Evolutionary conservation across 2,113 vertebrate genomes (phyloP), one percentile per base, ranked within the genome.

Genomic region (Romanogobio albipinnatus): DNA sequence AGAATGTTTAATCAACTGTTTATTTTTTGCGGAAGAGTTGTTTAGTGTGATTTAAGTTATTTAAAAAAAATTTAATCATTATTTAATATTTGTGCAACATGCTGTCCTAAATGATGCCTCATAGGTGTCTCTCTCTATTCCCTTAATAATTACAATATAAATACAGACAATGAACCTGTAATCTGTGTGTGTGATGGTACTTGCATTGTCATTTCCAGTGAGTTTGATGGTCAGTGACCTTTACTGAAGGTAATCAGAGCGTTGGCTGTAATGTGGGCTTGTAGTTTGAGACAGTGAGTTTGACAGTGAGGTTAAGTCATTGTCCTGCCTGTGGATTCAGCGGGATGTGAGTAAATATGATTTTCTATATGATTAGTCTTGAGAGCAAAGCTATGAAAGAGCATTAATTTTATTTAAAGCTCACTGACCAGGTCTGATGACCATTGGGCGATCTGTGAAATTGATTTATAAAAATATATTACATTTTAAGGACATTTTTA

Each of bases 191-290:
- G 19, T 58, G 19, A 39, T 39, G 53, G 4, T 22, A 9, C 10
- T 77, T 24, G 53, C 33, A 1, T 59, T 59, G 51, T 13, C 24
- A 29, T 1, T 76, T 14, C 24, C 47, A 33, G 24, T 76, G 45
- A 10, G 15, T 19, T 53, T 29, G 73, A 76, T 76, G 68, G 36
- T 71, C 75, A 76, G 53, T 77, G 76, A 59, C 53, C 53, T 77
- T 77, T 77, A 59, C 29, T 76, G 1, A 58, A 56, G 26, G 9
- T 76, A 36, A 76, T 22, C 29, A 58, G 29, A 22, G 29, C 17
- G 1, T 11, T 39, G 51, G 5, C 4, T 71, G 36, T 45, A 71
- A 71, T 71, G 36, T 71, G 4, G 66, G 51, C 1, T 11, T 39
- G 26, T 36, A 58, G 1, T 24, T 29, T 29, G 29, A 29, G 29